Evolutionary conservation across 2,888 invertebrate genomes (phyloP), one percentile per base, ranked within the genome.

Genomic region (Mesoligia furuncula): DNA sequence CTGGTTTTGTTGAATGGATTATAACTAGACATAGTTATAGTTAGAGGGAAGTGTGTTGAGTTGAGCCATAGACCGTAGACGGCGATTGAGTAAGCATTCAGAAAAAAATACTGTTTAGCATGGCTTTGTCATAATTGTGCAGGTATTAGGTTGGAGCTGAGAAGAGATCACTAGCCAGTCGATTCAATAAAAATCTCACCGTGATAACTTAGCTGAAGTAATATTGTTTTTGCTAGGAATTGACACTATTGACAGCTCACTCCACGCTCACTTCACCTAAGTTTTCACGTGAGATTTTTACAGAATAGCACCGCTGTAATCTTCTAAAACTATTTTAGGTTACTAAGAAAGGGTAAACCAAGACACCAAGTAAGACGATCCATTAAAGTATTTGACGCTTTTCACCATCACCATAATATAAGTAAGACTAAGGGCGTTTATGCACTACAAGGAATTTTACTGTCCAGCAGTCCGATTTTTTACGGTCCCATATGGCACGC

Each of bases 1-100:
- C 81, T 66, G 77, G 75, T 83, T 80, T 79, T 78, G 59, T 81
- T 77, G 57, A 74, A 81, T 77, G 67, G n/a, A 67, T 73, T 27
- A 66, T 36, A 36, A 24, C 24, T 24, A 36, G 64, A 24, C 24
- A 24, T 62, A 36, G 31, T 17, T 62, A 42, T 42, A 42, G 42
- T 11, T 42, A 13, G 7, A 69, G 31, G 17, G 17, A 48, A 48
- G 17, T 48, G 17, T 48, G 7, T 48, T 48, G 48, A 48, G 48
- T 17, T 48, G 54, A 54, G 54, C 24, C 24, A n/a, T 11, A 24
- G 7, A 48, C 20, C 31, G 45, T 17, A 48, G n/a, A 39, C 15
- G 31, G 20, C 39, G 6, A 45, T 36, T 7, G 6, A 20, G 31
- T 17, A 42, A 66, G 66, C 20, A 5, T 36, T 27, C 27, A 27